Percentiles rank a stretch among this genome's conserved stretches.
Evolutionary conservation across 2,797 vertebrate species (phyloP).

Genomic region (Typhlichthys subterraneus): DNA sequence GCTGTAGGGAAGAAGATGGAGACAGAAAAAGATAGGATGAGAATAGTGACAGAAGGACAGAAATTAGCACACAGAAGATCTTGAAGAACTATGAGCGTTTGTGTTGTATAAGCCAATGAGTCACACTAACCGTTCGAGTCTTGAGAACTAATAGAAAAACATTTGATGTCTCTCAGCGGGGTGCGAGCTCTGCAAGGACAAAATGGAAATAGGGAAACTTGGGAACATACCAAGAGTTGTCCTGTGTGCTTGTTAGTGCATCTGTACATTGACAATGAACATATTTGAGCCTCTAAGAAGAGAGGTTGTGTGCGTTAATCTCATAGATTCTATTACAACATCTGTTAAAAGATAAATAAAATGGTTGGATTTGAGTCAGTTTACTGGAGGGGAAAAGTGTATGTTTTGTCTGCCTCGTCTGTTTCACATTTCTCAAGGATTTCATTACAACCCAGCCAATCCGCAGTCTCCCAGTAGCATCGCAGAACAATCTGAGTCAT

Average conservation of each 20-base stretch:
- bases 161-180: conserved; percentile 71
- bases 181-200: conserved; percentile 68
- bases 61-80: conserved; percentile 50
- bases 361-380: conserved; percentile 7
- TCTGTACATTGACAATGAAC: conserved; percentile 17
- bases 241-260: background rate
- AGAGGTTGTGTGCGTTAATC: no score
- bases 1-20: conserved; percentile 63
- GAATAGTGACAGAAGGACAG: conserved; percentile 62
- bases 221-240: conserved; percentile 51
- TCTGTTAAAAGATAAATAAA: background rate
- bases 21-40: conserved; percentile 56
- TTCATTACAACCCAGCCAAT: conserved; percentile 21
- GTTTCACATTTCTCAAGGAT: conserved; percentile 17
- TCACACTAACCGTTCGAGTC: conserved; percentile 74
- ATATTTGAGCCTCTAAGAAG: no score
- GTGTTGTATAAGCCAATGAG: conserved; percentile 78
- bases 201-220: conserved; percentile 63
- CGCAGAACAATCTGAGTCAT: conserved; percentile 47
- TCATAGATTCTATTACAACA: conserved; percentile 16
- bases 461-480: conserved; percentile 28
- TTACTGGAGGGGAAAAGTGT: conserved; percentile 5
- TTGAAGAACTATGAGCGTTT: conserved; percentile 69
- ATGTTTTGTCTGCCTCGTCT: conserved; percentile 8
- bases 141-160: conserved; percentile 76